These are phyloP conservation scores for Folsomia candida DNA, from an alignment of 2,888 invertebrate species.

Conservation along the genomic window DNA sequence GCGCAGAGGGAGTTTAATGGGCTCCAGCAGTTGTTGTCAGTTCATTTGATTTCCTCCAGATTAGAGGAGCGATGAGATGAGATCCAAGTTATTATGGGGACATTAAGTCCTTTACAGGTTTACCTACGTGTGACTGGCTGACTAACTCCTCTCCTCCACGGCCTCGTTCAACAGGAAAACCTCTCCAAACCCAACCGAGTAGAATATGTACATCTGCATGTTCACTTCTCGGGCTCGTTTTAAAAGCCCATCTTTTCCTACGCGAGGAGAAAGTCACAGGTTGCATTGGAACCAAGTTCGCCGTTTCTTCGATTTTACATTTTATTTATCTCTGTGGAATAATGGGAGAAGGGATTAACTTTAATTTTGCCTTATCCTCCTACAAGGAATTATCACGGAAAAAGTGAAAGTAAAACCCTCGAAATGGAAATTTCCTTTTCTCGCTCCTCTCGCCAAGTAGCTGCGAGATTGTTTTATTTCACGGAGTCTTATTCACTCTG, in stretches of 20 bases:
- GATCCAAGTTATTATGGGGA: background rate
- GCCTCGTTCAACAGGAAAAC: too few relatives aligned
- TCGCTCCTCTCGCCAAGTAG: background rate
- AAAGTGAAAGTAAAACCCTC: background rate
- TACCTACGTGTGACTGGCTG: background rate
- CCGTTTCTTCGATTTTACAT: too few relatives aligned
- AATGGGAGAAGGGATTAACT: background rate
- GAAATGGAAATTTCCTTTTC: background rate
- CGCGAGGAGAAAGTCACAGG: too few relatives aligned
- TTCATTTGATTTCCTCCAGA: background rate
- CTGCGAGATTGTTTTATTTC: background rate
- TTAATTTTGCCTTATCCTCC: background rate
- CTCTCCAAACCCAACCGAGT: too few relatives aligned
- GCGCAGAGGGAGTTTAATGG: background rate
- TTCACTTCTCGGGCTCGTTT: too few relatives aligned
- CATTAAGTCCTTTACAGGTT: background rate
- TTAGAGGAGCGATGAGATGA: background rate
- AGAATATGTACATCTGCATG: too few relatives aligned
- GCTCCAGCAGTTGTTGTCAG: background rate
- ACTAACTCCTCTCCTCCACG: background rate
- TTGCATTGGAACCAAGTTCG: too few relatives aligned
- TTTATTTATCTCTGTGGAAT: too few relatives aligned
- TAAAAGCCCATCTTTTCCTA: too few relatives aligned
- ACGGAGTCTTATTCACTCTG: background rate
- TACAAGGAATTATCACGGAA: background rate